Conservation (phyloP, 2,113 vertebrate species). For the Cairina moschata region DNA sequence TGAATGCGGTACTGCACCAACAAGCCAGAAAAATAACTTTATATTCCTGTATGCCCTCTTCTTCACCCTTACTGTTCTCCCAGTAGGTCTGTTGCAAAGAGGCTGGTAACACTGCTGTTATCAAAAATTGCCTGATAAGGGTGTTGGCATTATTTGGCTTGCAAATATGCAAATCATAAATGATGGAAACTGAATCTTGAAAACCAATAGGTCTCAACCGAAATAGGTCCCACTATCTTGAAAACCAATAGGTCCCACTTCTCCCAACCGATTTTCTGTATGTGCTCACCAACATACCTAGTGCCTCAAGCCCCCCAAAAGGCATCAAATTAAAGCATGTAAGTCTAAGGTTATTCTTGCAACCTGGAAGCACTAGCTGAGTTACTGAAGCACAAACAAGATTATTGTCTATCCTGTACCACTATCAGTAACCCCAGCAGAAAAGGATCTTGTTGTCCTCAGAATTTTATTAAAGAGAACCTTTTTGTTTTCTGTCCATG, state of each 20-base stretch:
- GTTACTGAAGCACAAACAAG: neutral
- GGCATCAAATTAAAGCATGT: neutral
- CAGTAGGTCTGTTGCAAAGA: neutral
- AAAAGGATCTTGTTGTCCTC: neutral
- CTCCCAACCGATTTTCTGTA: accelerated
- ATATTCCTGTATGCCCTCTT: neutral
- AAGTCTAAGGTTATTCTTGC: neutral
- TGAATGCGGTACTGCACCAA: neutral
- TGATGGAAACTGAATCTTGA: neutral
- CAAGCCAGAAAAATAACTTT: neutral
- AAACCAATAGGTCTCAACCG: neutral
- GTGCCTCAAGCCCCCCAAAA: neutral
- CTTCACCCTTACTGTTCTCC: neutral
- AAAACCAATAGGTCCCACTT: neutral
- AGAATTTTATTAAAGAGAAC: neutral
- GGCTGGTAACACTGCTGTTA: neutral
- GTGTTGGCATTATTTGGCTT: neutral
- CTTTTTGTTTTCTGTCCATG: neutral
- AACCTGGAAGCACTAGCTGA: neutral
- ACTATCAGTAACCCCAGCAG: neutral
- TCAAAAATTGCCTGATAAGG: neutral
- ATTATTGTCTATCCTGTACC: neutral
- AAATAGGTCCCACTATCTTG: no score
- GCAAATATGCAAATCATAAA: neutral
- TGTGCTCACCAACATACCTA: accelerated